phyloP scores from a whole-genome alignment of 2,888 invertebrate species.

The Apamea sordens region DNA sequence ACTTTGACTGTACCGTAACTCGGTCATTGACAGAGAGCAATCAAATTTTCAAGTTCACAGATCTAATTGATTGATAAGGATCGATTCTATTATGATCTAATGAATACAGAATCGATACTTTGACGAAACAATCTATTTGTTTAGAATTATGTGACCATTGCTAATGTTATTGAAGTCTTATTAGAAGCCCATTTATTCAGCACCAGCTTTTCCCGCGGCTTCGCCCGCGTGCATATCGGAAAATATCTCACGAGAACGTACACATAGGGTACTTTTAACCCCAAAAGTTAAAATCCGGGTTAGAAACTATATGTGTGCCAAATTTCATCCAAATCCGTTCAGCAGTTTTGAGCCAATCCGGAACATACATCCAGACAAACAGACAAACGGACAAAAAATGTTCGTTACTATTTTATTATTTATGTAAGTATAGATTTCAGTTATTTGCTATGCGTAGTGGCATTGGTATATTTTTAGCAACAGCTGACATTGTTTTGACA shows the following conservation, averaged over 20 bases:
- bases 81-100: conserved; percentile 47
- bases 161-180: conserved; percentile 28
- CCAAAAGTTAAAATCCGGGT: not conserved
- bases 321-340: not conserved
- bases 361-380: not conserved
- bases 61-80: conserved; percentile 55
- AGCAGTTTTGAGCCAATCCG: not conserved
- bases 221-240: not conserved
- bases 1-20: conserved; percentile 26
- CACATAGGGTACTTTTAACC: no score
- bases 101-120: conserved; percentile 29
- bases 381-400: not conserved
- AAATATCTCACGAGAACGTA: not conserved
- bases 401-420: no score
- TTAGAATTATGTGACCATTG: conserved; percentile 30
- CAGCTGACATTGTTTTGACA: not conserved
- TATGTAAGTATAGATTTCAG: not conserved
- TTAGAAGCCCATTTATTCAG: conserved; percentile 23
- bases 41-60: conserved; percentile 61
- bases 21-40: conserved; percentile 62
- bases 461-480: conserved; percentile 8
- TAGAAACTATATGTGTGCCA: not conserved
- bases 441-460: not conserved
- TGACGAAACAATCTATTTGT: conserved; percentile 35
- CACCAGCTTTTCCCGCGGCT: not conserved